Conservation (phyloP, 2,888 invertebrate species). For the Coenonympha arcania region DNA sequence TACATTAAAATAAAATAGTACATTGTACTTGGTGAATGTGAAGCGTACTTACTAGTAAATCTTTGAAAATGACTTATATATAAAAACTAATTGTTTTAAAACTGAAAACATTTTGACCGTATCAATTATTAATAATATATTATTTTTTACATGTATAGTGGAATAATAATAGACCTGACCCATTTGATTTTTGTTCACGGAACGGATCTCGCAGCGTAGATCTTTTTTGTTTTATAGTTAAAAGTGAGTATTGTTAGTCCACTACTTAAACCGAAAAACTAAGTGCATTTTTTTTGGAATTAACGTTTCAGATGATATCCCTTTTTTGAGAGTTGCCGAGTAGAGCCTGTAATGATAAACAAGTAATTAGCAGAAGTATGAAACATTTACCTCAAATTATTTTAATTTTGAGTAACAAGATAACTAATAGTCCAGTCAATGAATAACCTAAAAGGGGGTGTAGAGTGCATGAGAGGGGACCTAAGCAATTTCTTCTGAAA, state of each 20-base stretch:
- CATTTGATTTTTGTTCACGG: conserved; percentile 9
- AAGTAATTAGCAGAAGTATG: too few species aligned
- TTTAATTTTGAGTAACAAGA: too few species aligned
- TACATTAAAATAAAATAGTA: conserved; percentile 45
- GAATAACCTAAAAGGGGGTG: too few species aligned
- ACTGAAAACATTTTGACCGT: conserved; percentile 3
- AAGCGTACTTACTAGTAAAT: conserved; percentile 61
- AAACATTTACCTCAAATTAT: too few species aligned
- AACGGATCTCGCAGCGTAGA: background rate
- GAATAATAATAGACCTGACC: conserved; percentile 20
- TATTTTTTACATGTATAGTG: conserved; percentile 14
- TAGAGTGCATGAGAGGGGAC: too few species aligned
- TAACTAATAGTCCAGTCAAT: too few species aligned
- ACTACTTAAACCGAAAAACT: conserved; percentile 7
- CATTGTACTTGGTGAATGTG: conserved; percentile 68
- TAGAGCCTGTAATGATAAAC: conserved; percentile 54
- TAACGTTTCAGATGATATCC: conserved; percentile 48
- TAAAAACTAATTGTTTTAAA: conserved; percentile 12
- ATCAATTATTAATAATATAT: conserved; percentile 1
- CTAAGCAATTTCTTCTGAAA: too few species aligned
- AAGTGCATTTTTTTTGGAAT: conserved; percentile 2
- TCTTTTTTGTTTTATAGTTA: conserved; percentile 23
- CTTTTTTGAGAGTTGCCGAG: conserved; percentile 63
- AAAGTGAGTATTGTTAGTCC: conserved; percentile 24
- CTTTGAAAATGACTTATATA: conserved; percentile 42